phyloP scores from a whole-genome alignment of 2,113 vertebrate species.

The Hydropotes inermis region DNA sequence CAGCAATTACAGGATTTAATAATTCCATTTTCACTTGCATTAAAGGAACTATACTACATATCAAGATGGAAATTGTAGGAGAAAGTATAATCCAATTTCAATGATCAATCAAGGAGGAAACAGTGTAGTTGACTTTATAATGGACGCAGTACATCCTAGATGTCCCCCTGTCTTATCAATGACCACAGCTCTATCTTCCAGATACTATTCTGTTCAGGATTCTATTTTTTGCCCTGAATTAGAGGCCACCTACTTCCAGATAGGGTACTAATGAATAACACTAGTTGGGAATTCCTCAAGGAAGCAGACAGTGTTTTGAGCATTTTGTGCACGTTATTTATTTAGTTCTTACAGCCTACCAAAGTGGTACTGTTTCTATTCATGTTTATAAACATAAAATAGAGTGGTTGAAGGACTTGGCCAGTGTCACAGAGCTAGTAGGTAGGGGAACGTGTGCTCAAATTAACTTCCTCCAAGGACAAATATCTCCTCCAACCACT shows the following conservation, averaged over 20 bases:
- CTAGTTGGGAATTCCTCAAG: neutral
- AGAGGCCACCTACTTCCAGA: neutral
- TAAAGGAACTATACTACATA: neutral
- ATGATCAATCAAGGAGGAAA: neutral
- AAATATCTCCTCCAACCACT: neutral
- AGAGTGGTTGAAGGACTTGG: neutral
- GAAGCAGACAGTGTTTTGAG: neutral
- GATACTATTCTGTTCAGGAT: neutral
- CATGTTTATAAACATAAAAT: neutral
- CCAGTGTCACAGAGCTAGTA: neutral
- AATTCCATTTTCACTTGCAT: neutral
- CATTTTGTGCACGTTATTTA: neutral
- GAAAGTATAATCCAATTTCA: neutral
- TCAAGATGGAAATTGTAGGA: neutral
- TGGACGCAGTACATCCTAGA: neutral
- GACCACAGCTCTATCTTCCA: neutral
- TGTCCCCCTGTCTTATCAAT: rapidly evolving
- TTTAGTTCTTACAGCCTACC: neutral
- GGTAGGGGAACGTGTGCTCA: neutral
- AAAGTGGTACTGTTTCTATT: neutral
- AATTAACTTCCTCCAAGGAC: neutral
- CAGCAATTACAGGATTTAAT: neutral
- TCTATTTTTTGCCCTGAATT: neutral
- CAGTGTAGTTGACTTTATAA: neutral
- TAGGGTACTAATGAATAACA: neutral